Evolutionary conservation across 2,888 invertebrate genomes (phyloP).

Genomic region (Thymelicus sylvestris): DNA sequence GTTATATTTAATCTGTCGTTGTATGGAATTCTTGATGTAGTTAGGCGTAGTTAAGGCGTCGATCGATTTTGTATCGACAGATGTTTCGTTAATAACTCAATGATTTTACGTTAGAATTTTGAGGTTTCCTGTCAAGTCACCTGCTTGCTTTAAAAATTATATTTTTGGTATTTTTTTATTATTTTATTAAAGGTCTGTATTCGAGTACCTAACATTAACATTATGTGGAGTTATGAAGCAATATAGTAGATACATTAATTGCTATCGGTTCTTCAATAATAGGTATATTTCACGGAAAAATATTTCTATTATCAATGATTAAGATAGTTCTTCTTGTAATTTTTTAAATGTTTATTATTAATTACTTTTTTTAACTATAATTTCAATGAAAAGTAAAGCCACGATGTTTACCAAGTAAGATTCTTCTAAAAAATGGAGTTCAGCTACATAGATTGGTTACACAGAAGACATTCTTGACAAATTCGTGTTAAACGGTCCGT

Average conservation of each 20-base stretch:
- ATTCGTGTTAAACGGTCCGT: slow-evolving; percentile 61
- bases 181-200: neutral
- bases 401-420: no score
- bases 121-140: slow-evolving; percentile 46
- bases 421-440: no score
- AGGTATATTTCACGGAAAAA: no score
- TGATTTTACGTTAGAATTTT: slow-evolving; percentile 43
- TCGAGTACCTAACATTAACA: no score
- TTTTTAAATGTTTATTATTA: no score
- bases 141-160: slow-evolving; percentile 35
- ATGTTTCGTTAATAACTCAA: slow-evolving; percentile 54
- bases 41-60: slow-evolving; percentile 24
- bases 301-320: no score
- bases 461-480: slow-evolving; percentile 56
- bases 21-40: slow-evolving; percentile 26
- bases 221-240: no score
- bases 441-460: neutral
- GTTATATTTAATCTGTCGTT: slow-evolving; percentile 15
- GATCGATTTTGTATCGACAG: slow-evolving; percentile 56
- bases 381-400: no score
- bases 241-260: no score
- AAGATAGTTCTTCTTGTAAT: no score
- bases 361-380: no score
- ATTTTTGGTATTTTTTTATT: neutral
- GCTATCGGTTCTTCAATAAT: no score